Conservation (phyloP, 2,113 vertebrate species). For the Lynx canadensis region DNA sequence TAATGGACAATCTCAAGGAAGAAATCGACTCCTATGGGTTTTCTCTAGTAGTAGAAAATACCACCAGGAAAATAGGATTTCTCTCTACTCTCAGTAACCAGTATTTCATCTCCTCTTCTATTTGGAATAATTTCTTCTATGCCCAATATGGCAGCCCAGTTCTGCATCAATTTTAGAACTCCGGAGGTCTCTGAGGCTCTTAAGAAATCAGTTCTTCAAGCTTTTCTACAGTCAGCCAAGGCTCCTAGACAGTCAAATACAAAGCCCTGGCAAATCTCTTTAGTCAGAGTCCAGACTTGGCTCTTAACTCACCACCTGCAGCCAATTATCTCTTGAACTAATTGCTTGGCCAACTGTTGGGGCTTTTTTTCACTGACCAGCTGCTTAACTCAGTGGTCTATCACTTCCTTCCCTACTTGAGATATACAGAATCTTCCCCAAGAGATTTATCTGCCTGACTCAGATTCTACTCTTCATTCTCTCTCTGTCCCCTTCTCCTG, state of each 20-base stretch:
- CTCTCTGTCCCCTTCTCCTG: not conserved
- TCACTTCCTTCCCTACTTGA: not conserved
- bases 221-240: not conserved
- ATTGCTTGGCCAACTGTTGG: not conserved
- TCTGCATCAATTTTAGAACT: not conserved
- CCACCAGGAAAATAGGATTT: not conserved
- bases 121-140: not conserved
- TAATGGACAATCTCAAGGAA: not conserved
- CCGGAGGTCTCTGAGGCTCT: not conserved
- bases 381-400: not conserved
- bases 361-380: not conserved
- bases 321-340: not conserved
- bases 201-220: not conserved
- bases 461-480: not conserved
- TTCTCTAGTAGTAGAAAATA: not conserved
- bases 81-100: not conserved
- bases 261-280: not conserved
- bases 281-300: not conserved
- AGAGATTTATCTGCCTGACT: not conserved
- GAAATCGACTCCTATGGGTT: not conserved
- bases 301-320: not conserved
- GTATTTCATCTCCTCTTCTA: not conserved
- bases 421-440: not conserved
- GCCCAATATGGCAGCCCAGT: not conserved
- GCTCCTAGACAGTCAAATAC: not conserved